These are phyloP conservation scores for Ophioninae sp. DNA, from an alignment of 2,888 invertebrate species.

Conservation along the genomic window DNA sequence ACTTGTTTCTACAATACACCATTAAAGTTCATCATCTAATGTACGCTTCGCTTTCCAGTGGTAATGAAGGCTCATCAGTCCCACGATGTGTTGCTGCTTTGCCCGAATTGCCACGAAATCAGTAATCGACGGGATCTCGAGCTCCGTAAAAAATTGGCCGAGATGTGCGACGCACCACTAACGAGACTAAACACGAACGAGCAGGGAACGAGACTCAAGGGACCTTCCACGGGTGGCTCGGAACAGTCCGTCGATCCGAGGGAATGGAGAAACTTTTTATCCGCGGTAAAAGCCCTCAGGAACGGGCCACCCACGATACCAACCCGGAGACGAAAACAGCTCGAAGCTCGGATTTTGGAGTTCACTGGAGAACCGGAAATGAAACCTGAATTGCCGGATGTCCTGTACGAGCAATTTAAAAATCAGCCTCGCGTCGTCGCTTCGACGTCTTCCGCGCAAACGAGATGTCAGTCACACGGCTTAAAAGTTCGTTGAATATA, in stretches of 20 bases:
- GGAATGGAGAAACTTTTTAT: conserved; percentile 82
- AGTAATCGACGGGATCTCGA: conserved; percentile 86
- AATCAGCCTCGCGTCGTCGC: conserved; percentile 45
- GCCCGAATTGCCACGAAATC: conserved; percentile 86
- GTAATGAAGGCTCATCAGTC: conserved; percentile 91
- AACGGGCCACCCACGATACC: conserved; percentile 72
- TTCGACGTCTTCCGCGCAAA: conserved; percentile 51
- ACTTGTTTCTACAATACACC: background rate
- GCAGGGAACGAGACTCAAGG: conserved; percentile 64
- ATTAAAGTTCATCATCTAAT: conserved; percentile 54
- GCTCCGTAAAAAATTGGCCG: conserved; percentile 84
- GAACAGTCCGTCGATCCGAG: conserved; percentile 71
- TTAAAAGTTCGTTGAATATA: conserved; percentile 68
- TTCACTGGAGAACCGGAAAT: conserved; percentile 70
- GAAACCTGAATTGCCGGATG: conserved; percentile 69
- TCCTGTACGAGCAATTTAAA: conserved; percentile 70
- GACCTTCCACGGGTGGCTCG: background rate
- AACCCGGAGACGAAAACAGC: conserved; percentile 69
- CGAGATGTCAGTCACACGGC: conserved; percentile 73
- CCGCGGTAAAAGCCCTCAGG: conserved; percentile 84
- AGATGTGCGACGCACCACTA: conserved; percentile 86
- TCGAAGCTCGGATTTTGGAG: conserved; percentile 72
- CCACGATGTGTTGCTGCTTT: conserved; percentile 90
- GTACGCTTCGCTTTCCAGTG: conserved; percentile 78
- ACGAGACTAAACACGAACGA: conserved; percentile 71